A percentile compares a stretch with the other conserved stretches of the same genome.
Evolutionary conservation across 2,113 vertebrate species (phyloP).

Genomic region (Oostethus manadensis): DNA sequence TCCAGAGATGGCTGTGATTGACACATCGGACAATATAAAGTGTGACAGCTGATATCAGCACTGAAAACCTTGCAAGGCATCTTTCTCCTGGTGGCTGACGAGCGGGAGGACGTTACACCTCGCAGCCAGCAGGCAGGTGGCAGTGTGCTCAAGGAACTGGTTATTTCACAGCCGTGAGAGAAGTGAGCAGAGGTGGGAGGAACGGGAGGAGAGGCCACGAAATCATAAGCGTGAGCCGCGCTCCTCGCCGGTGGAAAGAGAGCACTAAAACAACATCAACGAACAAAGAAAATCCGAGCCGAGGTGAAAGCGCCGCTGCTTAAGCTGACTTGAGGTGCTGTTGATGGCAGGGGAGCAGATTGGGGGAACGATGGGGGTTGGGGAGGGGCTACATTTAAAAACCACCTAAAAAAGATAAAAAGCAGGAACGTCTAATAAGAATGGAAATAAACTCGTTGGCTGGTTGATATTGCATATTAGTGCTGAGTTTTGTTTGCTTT

Average conservation of each 20-base stretch:
- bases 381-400: slow-evolving; percentile 3
- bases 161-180: slow-evolving; percentile 30
- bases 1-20: slow-evolving; percentile 40
- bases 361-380: slow-evolving; percentile 17
- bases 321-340: slow-evolving; percentile 65
- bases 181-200: slow-evolving; percentile 38
- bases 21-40: slow-evolving; percentile 45
- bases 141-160: slow-evolving; percentile 66
- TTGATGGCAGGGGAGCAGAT: slow-evolving; percentile 55
- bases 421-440: slow-evolving; percentile 63
- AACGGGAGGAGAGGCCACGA: slow-evolving; percentile 16
- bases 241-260: slow-evolving; percentile 22
- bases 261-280: slow-evolving; percentile 16
- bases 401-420: neutral
- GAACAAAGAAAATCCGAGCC: slow-evolving; percentile 61
- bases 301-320: slow-evolving; percentile 89
- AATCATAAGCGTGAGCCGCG: slow-evolving; percentile 12
- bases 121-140: slow-evolving; percentile 60
- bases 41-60: slow-evolving; percentile 18
- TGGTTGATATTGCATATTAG: slow-evolving; percentile 99
- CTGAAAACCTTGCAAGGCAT: neutral
- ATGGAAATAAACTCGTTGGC: slow-evolving; percentile 76
- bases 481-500: slow-evolving; percentile 75
- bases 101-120: slow-evolving; percentile 42
- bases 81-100: neutral